Percentiles rank a stretch among this genome's conserved stretches.
Evolutionary conservation across 2,113 vertebrate species (phyloP).

Genomic region (Pampusana beccarii): DNA sequence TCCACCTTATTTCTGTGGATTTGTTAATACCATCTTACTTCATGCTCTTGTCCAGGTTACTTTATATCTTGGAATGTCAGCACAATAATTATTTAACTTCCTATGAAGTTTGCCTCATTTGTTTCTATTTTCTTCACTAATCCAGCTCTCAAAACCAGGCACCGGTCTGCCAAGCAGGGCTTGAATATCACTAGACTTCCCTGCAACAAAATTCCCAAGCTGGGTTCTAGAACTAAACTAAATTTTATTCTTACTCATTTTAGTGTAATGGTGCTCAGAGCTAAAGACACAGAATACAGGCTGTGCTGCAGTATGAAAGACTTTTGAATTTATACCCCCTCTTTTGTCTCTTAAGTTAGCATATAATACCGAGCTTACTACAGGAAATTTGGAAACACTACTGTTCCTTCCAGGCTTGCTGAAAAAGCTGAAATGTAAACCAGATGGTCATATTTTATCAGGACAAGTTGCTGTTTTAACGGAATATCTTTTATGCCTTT

Average conservation of each 20-base stretch:
- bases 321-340: not conserved
- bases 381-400: not conserved
- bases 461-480: not conserved
- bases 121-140: not conserved
- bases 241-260: not conserved
- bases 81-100: not conserved
- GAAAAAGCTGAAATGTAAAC: not conserved
- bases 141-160: rapidly evolving
- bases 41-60: not conserved
- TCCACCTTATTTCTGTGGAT: not conserved
- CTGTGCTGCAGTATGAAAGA: rapidly evolving
- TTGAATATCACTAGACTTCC: not conserved
- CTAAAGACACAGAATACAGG: not conserved
- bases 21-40: not conserved
- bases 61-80: not conserved
- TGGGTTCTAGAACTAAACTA: not conserved
- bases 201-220: not conserved
- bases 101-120: not conserved
- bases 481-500: not conserved
- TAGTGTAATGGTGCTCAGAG: not conserved
- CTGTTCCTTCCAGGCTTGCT: not conserved
- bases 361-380: not conserved
- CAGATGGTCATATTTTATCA: not conserved
- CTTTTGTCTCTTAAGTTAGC: not conserved
- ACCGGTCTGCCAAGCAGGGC: not conserved